These are phyloP conservation scores for Megaceryle torquata DNA, from an alignment of 2,113 vertebrate genomes.

Conservation along the genomic window DNA sequence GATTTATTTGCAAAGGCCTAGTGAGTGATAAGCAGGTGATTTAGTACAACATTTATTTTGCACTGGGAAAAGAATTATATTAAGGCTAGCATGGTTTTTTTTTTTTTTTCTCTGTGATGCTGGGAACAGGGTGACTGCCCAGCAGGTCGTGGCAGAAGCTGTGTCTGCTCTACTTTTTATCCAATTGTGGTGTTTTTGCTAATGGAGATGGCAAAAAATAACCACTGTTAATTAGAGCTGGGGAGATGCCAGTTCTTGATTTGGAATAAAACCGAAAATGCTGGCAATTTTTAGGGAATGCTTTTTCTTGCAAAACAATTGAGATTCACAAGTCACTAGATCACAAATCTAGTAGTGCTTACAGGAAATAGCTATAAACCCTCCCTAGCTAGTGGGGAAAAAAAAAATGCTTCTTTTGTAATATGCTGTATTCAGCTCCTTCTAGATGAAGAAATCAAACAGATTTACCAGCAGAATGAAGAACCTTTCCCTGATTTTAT, in stretches of 20 bases:
- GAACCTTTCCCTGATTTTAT: background rate
- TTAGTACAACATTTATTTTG: constrained; percentile 3
- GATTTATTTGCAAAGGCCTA: constrained; percentile 26
- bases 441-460: background rate
- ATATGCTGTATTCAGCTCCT: background rate
- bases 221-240: background rate
- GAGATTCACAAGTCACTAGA: background rate
- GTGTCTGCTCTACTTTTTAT: constrained; percentile 15
- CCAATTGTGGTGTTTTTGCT: background rate
- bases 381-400: background rate
- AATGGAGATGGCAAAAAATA: constrained; percentile 44
- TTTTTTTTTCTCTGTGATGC: background rate
- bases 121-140: background rate
- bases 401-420: background rate
- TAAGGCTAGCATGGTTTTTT: background rate
- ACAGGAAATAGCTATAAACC: background rate
- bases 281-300: background rate
- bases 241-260: constrained; percentile 23
- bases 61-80: background rate
- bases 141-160: background rate
- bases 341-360: background rate
- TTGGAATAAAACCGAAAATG: background rate
- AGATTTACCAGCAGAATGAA: background rate
- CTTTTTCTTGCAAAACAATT: background rate
- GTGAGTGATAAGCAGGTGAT: constrained; percentile 25